Evolutionary conservation across 2,797 vertebrate species (phyloP).

Genomic region (Telmatherina bonti): DNA sequence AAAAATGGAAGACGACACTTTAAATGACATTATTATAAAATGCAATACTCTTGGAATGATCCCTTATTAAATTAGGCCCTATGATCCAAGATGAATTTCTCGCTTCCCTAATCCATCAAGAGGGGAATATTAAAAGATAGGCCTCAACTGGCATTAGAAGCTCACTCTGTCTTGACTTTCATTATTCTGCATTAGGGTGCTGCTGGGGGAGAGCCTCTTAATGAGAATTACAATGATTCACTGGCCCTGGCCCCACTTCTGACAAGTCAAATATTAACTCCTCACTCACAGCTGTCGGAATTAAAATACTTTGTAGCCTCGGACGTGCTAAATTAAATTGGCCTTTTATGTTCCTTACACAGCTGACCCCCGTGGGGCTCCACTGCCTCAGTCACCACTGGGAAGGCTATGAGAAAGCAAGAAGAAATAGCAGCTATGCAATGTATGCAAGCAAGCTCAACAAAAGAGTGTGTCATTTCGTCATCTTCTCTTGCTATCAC

Average conservation of each 20-base stretch:
- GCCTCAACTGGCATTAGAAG: conserved; percentile 99
- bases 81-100: conserved; percentile 99
- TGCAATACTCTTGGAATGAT: conserved; percentile 99
- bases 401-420: conserved; percentile 62
- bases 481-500: conserved; percentile 66
- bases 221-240: conserved; percentile 99
- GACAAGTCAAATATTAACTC: conserved; percentile 99
- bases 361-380: conserved; percentile 99
- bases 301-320: conserved; percentile 99
- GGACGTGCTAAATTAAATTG: conserved; percentile 99
- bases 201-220: conserved; percentile 99
- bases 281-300: conserved; percentile 99
- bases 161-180: conserved; percentile 99
- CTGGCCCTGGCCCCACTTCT: conserved; percentile 98
- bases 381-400: conserved; percentile 83
- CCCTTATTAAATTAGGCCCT: conserved; percentile 99
- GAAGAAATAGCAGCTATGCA: conserved; percentile 47
- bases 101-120: conserved; percentile 99
- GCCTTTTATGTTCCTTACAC: conserved; percentile 99
- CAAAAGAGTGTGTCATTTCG: conserved; percentile 66
- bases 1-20: conserved; percentile 99
- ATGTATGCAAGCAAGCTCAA: conserved; percentile 15
- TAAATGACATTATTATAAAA: conserved; percentile 99
- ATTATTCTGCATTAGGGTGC: conserved; percentile 99
- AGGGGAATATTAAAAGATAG: conserved; percentile 99